A percentile compares a stretch with the other conserved stretches of the same genome.
Evolutionary conservation across 1,140 invertebrate species (phyloP).

Genomic region (Phenacoccus solenopsis): DNA sequence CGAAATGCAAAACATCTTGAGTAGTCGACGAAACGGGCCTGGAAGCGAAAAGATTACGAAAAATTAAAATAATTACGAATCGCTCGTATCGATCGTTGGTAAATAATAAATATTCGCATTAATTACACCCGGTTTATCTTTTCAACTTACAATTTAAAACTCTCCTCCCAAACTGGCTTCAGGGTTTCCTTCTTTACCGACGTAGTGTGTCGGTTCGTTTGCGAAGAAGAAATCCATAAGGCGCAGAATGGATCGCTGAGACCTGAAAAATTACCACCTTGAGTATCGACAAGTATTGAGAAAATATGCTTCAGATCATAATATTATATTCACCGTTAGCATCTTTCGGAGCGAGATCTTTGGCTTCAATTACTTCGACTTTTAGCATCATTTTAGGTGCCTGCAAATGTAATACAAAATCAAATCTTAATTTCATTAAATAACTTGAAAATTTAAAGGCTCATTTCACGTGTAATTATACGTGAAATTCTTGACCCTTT

Average conservation of each 20-base stretch:
- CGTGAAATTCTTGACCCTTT: too few relatives aligned
- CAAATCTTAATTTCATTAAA: too few relatives aligned
- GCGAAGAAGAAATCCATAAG: slow-evolving; percentile 60
- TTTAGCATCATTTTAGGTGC: slow-evolving; percentile 86
- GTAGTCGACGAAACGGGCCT: not conserved
- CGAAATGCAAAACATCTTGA: slow-evolving; percentile 1
- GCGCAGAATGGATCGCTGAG: slow-evolving; percentile 91
- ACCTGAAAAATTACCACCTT: too few relatives aligned
- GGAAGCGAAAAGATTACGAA: not conserved
- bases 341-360: slow-evolving; percentile 86
- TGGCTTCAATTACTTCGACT: slow-evolving; percentile 83
- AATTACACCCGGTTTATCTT: not conserved
- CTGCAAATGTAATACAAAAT: slow-evolving; percentile 40
- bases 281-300: not conserved
- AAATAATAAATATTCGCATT: not conserved
- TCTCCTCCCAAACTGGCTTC: slow-evolving; percentile 89
- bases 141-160: slow-evolving; percentile 89
- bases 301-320: not conserved
- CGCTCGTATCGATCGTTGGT: not conserved
- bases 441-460: too few relatives aligned
- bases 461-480: too few relatives aligned
- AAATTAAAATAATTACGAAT: too few relatives aligned
- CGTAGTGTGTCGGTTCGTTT: slow-evolving; percentile 67
- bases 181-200: slow-evolving; percentile 80
- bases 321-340: slow-evolving; percentile 59